Evolutionary conservation across 2,113 vertebrate genomes (phyloP).

Genomic region (Solenodon paradoxus): DNA sequence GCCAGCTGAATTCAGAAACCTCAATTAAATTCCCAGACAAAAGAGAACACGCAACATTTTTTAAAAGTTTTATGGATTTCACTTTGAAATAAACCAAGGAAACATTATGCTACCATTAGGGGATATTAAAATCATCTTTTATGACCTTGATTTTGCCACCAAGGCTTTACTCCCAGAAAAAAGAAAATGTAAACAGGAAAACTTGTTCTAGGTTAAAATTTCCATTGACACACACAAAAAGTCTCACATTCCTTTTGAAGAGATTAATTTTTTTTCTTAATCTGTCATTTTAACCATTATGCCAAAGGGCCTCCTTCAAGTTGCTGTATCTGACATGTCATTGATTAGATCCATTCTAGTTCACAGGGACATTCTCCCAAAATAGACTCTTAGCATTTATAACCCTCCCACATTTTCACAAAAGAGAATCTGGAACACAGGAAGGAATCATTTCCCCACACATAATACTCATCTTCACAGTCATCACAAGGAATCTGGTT

Average conservation of each 20-base stretch:
- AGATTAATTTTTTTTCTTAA: constrained; percentile 22
- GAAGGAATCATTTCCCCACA: constrained; percentile 40
- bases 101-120: constrained; percentile 60
- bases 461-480: not conserved
- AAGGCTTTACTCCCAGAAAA: constrained; percentile 17
- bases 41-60: constrained; percentile 54
- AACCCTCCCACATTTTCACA: constrained; percentile 59
- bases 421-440: constrained; percentile 55
- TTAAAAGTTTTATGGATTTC: constrained; percentile 56
- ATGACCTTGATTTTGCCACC: constrained; percentile 42
- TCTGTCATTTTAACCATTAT: constrained; percentile 20
- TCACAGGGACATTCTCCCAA: constrained; percentile 29
- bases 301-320: constrained; percentile 38
- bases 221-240: not conserved
- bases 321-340: constrained; percentile 43
- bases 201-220: constrained; percentile 41
- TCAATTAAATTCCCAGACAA: constrained; percentile 60
- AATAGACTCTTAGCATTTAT: constrained; percentile 62
- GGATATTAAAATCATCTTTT: constrained; percentile 59
- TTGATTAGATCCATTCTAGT: constrained; percentile 41
- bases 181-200: constrained; percentile 45
- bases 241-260: not conserved
- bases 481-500: constrained; percentile 26
- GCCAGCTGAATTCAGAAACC: constrained; percentile 41
- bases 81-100: constrained; percentile 63